Evolutionary conservation across 2,113 vertebrate genomes (phyloP).

Genomic region (Corapipo altera): DNA sequence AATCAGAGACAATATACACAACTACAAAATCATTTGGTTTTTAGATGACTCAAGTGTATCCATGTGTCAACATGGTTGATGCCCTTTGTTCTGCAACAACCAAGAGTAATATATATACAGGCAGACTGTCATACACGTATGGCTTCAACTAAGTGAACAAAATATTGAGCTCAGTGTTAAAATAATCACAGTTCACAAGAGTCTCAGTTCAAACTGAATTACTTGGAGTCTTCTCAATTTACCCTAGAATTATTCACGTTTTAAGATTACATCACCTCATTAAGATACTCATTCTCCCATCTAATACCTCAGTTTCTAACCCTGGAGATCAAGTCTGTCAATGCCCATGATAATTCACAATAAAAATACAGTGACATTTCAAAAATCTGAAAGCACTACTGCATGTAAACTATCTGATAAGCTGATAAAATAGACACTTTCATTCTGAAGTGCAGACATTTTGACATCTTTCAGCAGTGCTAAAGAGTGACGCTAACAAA

Average conservation of each 20-base stretch:
- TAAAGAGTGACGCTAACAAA: neutral
- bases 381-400: neutral
- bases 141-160: neutral
- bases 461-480: neutral
- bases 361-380: neutral
- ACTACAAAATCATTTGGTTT: neutral
- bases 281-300: neutral
- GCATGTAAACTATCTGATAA: neutral
- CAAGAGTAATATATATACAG: neutral
- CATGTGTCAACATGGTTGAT: neutral
- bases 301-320: neutral
- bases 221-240: neutral
- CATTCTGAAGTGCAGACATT: neutral
- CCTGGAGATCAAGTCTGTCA: neutral
- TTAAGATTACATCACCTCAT: neutral
- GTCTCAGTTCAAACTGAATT: neutral
- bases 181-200: neutral
- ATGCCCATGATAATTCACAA: neutral
- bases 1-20: neutral
- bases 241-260: neutral
- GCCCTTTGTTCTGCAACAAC: neutral
- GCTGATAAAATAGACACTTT: constrained; percentile 3
- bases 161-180: neutral
- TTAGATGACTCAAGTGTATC: neutral
- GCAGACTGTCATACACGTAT: neutral